A percentile compares a stretch with the other conserved stretches of the same genome.
phyloP scores from a whole-genome alignment of 2,888 invertebrate genomes.

The Thymelicus sylvestris region DNA sequence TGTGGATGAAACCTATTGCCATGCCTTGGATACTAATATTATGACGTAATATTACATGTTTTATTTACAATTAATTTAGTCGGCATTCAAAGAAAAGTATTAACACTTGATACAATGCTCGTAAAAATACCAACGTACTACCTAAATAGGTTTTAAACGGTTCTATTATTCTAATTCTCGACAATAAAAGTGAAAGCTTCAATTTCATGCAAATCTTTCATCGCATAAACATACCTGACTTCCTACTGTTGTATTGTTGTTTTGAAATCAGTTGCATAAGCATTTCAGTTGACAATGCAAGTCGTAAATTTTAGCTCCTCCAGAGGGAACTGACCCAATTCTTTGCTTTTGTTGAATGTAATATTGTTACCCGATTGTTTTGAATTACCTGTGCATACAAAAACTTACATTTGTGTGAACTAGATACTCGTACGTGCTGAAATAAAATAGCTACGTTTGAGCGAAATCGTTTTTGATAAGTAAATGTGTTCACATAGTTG shows the following conservation, averaged over 20 bases:
- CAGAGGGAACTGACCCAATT: conserved; percentile 61
- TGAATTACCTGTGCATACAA: conserved; percentile 59
- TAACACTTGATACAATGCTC: conserved; percentile 19
- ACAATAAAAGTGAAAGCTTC: conserved; percentile 78
- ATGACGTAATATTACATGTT: conserved; percentile 5
- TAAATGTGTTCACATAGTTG: not conserved
- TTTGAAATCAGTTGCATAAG: conserved; percentile 60
- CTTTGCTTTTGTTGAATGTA: conserved; percentile 53
- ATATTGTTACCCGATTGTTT: conserved; percentile 53
- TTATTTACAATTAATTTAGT: conserved; percentile 17
- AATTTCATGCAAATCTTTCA: conserved; percentile 68
- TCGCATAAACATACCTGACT: conserved; percentile 64
- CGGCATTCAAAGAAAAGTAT: conserved; percentile 18
- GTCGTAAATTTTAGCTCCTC: conserved; percentile 65
- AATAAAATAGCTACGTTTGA: too few relatives aligned
- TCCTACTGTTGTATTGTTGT: conserved; percentile 49
- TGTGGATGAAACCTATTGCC: too few relatives aligned
- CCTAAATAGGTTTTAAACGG: conserved; percentile 54
- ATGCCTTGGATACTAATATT: not conserved
- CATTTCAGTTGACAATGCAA: conserved; percentile 57
- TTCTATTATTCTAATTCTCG: conserved; percentile 56
- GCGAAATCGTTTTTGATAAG: not conserved
- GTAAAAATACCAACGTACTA: conserved; percentile 45
- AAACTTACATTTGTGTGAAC: conserved; percentile 7
- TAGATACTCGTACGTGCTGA: not conserved